Evolutionary conservation across 2,888 invertebrate genomes (phyloP), one percentile per base, ranked within the genome.

Genomic region (Xanthorhoe spadicearia): DNA sequence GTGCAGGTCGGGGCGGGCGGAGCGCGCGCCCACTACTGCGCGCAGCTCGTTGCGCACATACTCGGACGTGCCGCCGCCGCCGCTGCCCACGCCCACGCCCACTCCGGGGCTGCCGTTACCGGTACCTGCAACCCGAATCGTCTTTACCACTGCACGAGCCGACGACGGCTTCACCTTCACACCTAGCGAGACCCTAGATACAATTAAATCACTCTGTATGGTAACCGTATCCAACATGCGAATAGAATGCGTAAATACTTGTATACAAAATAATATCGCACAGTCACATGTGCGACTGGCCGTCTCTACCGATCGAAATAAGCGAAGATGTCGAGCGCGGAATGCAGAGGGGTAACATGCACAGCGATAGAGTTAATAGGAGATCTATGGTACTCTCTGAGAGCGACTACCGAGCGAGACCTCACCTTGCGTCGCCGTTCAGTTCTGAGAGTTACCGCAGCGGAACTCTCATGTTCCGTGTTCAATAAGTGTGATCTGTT

Each of bases 31-130:
- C 67, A 98, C 98, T 71, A 97, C 96, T 56, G 97, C 97, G 77
- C 98, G 95, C 81, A 98, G 93, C 90, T 98, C 98, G 92, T 98
- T 97, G 82, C 98, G 95, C 76, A 98, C 98, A 90, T 96, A 98
- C 92, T 98, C 98, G 58, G 97, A 97, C 68, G 95, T 95, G 85
- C 94, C 95, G 81, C 94, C 94, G 80, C 93, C 94, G 73, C 74
- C 79, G 28, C 66, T 78, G 17, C 72, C 75, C 67, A 23, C 23
- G 23, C 89, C 90, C 60, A 72, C 66, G 32, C 75, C 53, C 68
- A 70, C 73, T 1, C 76, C 72, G 43, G 78, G 78, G 23, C 77
- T 80, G 43, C 83, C 83, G 67, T 80, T 82, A 46, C 86, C 83
- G 38, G 82, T 77, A 74, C 83, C 84, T 78, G 77, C 53, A 70